Conservation (phyloP, 2,113 vertebrate species). For the Psophia crepitans region DNA sequence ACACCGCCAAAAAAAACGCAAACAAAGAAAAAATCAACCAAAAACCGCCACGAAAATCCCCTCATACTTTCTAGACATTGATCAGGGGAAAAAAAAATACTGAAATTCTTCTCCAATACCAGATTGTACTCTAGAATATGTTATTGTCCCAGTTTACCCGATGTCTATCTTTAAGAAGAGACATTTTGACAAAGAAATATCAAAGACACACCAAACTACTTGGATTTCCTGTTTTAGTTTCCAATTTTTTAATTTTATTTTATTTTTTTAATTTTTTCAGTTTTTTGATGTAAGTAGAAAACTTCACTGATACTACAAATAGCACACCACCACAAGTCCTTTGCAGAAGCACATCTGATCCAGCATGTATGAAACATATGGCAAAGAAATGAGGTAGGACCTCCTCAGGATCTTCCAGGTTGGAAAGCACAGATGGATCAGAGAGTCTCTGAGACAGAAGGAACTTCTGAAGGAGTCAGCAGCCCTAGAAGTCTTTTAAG, state of each 20-base stretch:
- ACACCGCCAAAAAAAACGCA: background rate
- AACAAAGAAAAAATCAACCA: no score
- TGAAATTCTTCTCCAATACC: background rate
- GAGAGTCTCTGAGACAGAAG: background rate
- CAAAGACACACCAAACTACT: background rate
- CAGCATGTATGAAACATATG: background rate
- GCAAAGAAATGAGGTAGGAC: background rate
- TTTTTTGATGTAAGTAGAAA: background rate
- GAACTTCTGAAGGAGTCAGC: background rate
- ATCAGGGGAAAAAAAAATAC: background rate
- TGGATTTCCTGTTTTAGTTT: background rate
- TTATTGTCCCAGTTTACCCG: background rate
- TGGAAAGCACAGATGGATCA: background rate
- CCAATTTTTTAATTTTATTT: background rate
- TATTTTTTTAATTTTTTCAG: background rate
- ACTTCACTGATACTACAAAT: background rate
- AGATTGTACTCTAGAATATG: background rate
- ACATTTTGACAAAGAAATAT: background rate
- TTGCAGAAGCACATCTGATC: background rate
- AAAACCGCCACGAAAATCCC: no score
- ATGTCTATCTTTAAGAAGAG: background rate
- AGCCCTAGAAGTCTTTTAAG: background rate
- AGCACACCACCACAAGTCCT: background rate
- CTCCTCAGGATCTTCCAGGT: background rate
- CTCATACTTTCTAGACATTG: background rate